These are phyloP conservation scores for Pseudococcus viburni DNA, from an alignment of 2,888 invertebrate species.

Conservation along the genomic window DNA sequence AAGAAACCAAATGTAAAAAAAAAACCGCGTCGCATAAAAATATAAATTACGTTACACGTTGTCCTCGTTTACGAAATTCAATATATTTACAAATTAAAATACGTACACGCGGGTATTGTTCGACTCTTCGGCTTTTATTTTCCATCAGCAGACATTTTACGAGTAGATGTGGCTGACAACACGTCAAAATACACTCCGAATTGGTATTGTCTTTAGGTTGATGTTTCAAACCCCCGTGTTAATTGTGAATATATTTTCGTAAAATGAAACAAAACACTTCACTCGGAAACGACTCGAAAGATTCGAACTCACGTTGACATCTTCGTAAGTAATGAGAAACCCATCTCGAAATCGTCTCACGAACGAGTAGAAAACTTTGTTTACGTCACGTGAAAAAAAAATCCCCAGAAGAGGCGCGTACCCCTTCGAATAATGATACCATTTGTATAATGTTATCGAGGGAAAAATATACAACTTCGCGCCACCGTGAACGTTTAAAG, in stretches of 20 bases:
- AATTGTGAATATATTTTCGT: slow-evolving; percentile 15
- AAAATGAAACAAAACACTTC: background rate
- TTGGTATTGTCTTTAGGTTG: background rate
- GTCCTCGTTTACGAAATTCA: slow-evolving; percentile 39
- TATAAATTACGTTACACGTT: slow-evolving; percentile 48
- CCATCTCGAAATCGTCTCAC: background rate
- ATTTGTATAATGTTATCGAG: background rate
- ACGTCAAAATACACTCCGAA: background rate
- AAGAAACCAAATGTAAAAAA: background rate
- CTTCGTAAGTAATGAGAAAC: slow-evolving; percentile 5
- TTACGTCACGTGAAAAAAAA: background rate
- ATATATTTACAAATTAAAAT: slow-evolving; percentile 22
- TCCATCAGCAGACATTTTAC: background rate
- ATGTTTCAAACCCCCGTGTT: background rate
- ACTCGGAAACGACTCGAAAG: background rate
- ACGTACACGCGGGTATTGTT: background rate
- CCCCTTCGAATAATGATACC: background rate
- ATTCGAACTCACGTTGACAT: background rate
- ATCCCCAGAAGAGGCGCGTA: background rate
- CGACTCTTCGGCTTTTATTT: background rate
- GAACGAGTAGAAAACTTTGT: background rate
- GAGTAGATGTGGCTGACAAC: background rate
- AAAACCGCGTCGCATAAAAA: slow-evolving; percentile 14
- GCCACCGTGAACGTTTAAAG: background rate
- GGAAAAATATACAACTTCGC: background rate